Evolutionary conservation across 2,888 invertebrate genomes (phyloP), one percentile per base, ranked within the genome.

Genomic region (Lasioglossum marginatum): DNA sequence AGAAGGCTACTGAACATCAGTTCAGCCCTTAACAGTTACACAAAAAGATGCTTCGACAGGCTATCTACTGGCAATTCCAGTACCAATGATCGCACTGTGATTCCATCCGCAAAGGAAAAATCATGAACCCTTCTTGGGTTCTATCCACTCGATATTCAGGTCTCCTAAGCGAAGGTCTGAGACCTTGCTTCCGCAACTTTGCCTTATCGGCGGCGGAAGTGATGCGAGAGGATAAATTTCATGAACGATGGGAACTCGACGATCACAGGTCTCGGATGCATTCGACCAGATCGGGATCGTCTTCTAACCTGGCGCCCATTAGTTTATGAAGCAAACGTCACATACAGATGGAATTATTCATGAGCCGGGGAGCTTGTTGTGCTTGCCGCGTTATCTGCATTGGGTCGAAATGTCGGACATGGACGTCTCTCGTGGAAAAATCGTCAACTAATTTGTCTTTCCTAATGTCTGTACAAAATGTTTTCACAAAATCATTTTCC

Each of bases 271-370:
- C 72, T 81, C 80, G 70, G 71, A 81, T 77, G 77, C 71, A 71
- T 34, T 70, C 31, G 23, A 16, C 43, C 37, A 27, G 57, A 88
- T 89, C 79, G 81, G 70, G 81, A 88, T 88, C 85, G 72, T 66
- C 70, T 70, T 70, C 66, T 79, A 79, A 80, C 84, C 74, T 57
- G 63, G 68, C 68, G 45, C 76, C 77, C 14, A 43, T 76, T 77
- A 74, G 80, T 81, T 83, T 86, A 86, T 84, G 83, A 83, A 82
- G 82, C 87, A 82, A 81, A 88, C 79, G 77, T 81, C 79, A 75
- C 66, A 81, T 83, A 86, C 78, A 77, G 70, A 74, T 71, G 77
- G 88, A 91, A 90, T 91, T 91, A 91, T 90, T 87, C 91, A 90
- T 90, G 88, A 90, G 84, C 45, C 60, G 81, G 82, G 83, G 88